These are phyloP conservation scores for Hippolais icterina DNA, from an alignment of 2,113 vertebrate genomes.

Conservation along the genomic window DNA sequence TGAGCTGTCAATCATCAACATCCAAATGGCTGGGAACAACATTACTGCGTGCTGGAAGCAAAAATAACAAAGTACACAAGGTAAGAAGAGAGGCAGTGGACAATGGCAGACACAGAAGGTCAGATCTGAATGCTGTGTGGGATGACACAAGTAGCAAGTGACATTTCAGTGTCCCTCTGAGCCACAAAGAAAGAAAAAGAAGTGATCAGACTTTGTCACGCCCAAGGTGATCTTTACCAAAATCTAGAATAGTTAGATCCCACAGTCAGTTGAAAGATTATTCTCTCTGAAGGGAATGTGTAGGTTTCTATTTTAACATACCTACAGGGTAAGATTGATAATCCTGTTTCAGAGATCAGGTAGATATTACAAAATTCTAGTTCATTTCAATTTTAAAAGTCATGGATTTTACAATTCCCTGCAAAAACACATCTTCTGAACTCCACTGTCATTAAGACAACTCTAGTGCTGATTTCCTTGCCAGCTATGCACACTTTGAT, in stretches of 20 bases:
- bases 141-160: neutral
- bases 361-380: neutral
- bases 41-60: neutral
- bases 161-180: conserved; percentile 22
- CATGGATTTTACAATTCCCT: neutral
- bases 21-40: neutral
- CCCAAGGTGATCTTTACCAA: neutral
- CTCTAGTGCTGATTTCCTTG: neutral
- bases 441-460: neutral
- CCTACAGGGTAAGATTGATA: neutral
- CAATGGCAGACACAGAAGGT: neutral
- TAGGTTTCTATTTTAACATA: neutral
- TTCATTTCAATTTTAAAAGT: neutral
- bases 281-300: neutral
- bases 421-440: neutral
- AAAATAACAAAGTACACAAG: conserved; percentile 21
- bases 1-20: neutral
- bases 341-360: neutral
- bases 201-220: neutral
- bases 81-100: neutral
- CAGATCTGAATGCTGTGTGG: neutral
- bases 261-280: neutral
- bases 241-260: neutral
- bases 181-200: neutral
- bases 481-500: neutral